These are phyloP conservation scores for Uloborus diversus DNA, from an alignment of 1,140 invertebrate genomes.

Conservation along the genomic window DNA sequence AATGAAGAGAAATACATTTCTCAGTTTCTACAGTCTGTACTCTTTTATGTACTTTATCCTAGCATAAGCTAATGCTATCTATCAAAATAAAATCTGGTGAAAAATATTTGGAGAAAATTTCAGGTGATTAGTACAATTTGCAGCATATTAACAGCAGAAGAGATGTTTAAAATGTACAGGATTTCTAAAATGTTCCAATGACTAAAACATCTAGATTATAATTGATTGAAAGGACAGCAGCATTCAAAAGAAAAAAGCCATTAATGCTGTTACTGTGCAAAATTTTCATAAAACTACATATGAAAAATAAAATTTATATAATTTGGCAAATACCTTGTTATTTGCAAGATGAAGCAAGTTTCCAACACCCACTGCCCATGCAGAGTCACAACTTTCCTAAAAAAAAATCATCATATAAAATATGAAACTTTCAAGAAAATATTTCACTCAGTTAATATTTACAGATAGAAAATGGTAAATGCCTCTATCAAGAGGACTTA, in stretches of 20 bases:
- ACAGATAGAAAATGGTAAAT: no score
- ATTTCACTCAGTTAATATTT: background rate
- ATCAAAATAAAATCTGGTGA: no score
- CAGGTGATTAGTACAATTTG: no score
- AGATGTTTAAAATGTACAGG: background rate
- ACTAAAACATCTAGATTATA: background rate
- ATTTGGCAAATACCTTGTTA: constrained; percentile 51
- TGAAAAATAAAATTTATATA: no score
- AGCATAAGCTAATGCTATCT: no score
- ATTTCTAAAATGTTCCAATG: background rate
- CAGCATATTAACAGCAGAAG: no score
- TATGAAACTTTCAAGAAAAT: background rate
- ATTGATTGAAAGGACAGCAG: background rate
- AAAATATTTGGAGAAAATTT: no score
- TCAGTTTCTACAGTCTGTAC: background rate
- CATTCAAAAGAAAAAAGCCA: constrained; percentile 4
- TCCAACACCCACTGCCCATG: constrained; percentile 33
- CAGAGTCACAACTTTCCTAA: constrained; percentile 26
- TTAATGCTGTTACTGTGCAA: no score
- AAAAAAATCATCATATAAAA: background rate
- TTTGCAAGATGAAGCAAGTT: constrained; percentile 31
- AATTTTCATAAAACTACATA: no score
- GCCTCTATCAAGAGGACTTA: no score
- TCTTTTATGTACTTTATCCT: no score
- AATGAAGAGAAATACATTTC: background rate